phyloP scores from a whole-genome alignment of 2,113 vertebrate genomes.

The Antechinus flavipes region DNA sequence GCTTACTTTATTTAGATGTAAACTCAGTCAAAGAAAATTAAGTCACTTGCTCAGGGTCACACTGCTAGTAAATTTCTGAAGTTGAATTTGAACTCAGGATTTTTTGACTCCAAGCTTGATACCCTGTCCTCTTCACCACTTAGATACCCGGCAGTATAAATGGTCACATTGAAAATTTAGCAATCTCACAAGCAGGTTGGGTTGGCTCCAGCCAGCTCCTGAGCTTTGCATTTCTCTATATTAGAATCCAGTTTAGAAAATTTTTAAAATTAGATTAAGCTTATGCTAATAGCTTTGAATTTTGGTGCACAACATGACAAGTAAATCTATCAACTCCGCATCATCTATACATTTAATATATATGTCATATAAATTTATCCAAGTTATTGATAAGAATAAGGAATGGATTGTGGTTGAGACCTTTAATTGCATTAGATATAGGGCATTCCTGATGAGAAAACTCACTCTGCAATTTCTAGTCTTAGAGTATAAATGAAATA shows the following conservation, averaged over 20 bases:
- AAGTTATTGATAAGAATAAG: neutral
- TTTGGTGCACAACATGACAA: neutral
- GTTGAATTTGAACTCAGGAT: neutral
- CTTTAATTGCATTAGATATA: neutral
- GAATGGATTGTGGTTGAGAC: neutral
- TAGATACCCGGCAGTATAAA: neutral
- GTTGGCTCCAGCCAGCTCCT: neutral
- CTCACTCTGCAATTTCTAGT: neutral
- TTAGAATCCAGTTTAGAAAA: neutral
- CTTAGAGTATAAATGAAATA: neutral
- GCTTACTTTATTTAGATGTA: neutral
- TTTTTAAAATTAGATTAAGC: neutral
- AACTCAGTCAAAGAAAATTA: neutral
- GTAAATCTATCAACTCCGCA: neutral
- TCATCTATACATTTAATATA: neutral
- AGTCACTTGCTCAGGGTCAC: neutral
- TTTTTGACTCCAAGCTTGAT: neutral
- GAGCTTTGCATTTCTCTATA: neutral
- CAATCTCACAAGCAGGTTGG: neutral
- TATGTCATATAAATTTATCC: neutral
- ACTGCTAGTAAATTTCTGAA: neutral
- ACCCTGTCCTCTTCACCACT: neutral
- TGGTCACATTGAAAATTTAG: neutral
- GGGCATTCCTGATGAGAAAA: neutral
- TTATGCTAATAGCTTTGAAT: neutral